Evolutionary conservation across 2,113 vertebrate species (phyloP).

Genomic region (Salvelinus sp.): DNA sequence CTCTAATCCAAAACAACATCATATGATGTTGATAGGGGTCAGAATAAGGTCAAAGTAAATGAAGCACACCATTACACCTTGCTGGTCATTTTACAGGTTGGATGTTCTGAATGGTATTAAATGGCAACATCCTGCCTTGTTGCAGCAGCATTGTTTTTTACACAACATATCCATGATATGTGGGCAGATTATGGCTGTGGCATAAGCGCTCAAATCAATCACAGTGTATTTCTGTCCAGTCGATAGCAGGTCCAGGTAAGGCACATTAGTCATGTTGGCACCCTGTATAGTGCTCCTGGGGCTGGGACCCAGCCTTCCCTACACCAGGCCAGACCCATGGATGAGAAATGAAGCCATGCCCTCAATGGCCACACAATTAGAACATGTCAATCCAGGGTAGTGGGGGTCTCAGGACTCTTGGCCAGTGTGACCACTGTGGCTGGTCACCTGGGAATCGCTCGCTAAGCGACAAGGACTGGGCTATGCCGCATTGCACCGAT

Average conservation of each 20-base stretch:
- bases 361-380: background rate
- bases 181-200: slow-evolving; percentile 60
- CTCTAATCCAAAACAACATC: background rate
- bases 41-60: slow-evolving; percentile 21
- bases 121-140: slow-evolving; percentile 39
- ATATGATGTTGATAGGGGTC: slow-evolving; percentile 19
- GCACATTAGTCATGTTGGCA: slow-evolving; percentile 72
- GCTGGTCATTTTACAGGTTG: slow-evolving; percentile 21
- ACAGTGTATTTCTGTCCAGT: slow-evolving; percentile 65
- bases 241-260: slow-evolving; percentile 63
- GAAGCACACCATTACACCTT: slow-evolving; percentile 22
- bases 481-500: background rate
- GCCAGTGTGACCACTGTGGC: too few species aligned
- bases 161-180: slow-evolving; percentile 49
- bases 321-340: slow-evolving; percentile 29
- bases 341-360: slow-evolving; percentile 39
- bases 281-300: slow-evolving; percentile 38
- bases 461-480: too few species aligned
- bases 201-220: slow-evolving; percentile 71
- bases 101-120: slow-evolving; percentile 49
- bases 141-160: slow-evolving; percentile 52
- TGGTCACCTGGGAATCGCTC: background rate
- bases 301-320: slow-evolving; percentile 15
- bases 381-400: background rate
- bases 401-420: slow-evolving; percentile 25